These are phyloP conservation scores for Trachemys scripta DNA, from an alignment of 2,113 vertebrate species.

Conservation along the genomic window DNA sequence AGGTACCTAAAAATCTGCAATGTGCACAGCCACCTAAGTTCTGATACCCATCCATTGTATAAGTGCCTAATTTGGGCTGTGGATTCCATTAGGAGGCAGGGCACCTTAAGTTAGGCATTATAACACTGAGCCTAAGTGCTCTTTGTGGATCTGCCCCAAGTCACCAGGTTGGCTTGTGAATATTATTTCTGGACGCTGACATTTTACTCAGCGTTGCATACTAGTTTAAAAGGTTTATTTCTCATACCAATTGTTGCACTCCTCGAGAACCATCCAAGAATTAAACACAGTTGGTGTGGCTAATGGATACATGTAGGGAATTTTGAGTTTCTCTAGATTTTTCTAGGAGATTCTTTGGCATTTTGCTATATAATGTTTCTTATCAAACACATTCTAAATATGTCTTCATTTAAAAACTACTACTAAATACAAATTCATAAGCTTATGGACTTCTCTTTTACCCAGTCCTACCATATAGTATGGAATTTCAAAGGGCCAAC, in stretches of 20 bases:
- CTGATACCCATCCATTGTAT: neutral
- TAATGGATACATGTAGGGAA: neutral
- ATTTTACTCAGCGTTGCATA: neutral
- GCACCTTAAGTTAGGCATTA: neutral
- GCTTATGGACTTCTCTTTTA: neutral
- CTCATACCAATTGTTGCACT: neutral
- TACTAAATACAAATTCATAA: too few species aligned
- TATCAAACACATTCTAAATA: neutral
- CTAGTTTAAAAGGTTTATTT: neutral
- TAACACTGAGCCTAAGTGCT: neutral
- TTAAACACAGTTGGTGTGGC: neutral
- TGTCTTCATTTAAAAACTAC: neutral
- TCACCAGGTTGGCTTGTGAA: neutral
- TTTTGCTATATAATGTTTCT: neutral
- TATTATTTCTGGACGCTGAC: neutral
- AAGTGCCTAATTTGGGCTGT: neutral
- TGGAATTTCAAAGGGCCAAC: neutral
- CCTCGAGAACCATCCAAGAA: neutral
- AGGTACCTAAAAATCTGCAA: neutral
- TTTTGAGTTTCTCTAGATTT: neutral
- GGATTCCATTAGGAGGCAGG: neutral
- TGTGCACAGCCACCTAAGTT: neutral
- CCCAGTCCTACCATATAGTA: neutral
- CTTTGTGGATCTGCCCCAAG: neutral
- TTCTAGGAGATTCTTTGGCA: neutral